These are phyloP conservation scores for Oncorhynchus gorbuscha DNA, from an alignment of 2,113 vertebrate species.

Conservation along the genomic window DNA sequence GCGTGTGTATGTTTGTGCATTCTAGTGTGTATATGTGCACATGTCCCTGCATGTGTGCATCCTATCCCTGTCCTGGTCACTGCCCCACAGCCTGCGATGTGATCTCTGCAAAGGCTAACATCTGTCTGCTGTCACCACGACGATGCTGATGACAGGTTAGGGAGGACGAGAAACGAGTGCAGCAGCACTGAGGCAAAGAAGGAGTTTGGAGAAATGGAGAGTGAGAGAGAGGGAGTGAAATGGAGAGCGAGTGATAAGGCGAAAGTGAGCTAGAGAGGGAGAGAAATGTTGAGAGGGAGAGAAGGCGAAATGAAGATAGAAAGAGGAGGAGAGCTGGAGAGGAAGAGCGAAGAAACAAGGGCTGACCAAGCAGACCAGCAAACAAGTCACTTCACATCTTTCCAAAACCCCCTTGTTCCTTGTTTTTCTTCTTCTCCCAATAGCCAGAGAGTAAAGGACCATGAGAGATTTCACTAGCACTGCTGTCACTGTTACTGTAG, in stretches of 20 bases:
- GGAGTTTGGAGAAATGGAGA: conserved; percentile 46
- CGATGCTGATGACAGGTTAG: conserved; percentile 82
- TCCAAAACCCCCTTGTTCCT: conserved; percentile 60
- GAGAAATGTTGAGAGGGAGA: too few species aligned
- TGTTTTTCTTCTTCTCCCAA: conserved; percentile 34
- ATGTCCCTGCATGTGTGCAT: conserved; percentile 30
- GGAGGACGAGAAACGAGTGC: conserved; percentile 36
- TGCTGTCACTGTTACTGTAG: conserved; percentile 20
- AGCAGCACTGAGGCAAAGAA: conserved; percentile 47
- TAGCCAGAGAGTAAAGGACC: conserved; percentile 43
- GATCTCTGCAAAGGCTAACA: conserved; percentile 90
- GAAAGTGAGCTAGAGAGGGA: conserved; percentile 36
- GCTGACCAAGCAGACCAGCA: conserved; percentile 63
- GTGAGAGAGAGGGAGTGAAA: conserved; percentile 12
- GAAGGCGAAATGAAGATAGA: conserved; percentile 37
- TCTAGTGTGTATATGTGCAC: background rate
- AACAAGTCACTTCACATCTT: conserved; percentile 59
- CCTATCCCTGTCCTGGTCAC: conserved; percentile 63
- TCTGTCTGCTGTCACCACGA: conserved; percentile 90
- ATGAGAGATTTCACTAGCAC: background rate
- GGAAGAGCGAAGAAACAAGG: background rate
- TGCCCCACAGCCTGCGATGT: conserved; percentile 81
- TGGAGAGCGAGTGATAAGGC: conserved; percentile 6
- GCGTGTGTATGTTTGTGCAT: background rate
- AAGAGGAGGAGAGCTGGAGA: conserved; percentile 42